Conservation (phyloP, 1,140 invertebrate genomes). For the Drosophila mauritiana region DNA sequence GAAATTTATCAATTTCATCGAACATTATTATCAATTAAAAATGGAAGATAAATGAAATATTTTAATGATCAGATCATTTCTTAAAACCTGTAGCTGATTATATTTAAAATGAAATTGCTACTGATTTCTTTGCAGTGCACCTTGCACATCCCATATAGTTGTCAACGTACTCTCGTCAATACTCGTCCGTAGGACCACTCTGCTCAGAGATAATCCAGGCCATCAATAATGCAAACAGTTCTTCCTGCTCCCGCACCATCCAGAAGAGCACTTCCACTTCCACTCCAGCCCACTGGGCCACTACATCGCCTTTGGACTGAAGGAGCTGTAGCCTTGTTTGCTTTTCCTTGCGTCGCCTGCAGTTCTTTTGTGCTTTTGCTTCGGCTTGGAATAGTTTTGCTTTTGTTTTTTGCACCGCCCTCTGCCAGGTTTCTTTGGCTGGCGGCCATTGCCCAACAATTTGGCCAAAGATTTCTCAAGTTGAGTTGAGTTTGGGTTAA, state of each 20-base stretch:
- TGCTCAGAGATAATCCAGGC: slow-evolving; percentile 76
- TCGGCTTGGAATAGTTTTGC: slow-evolving; percentile 50
- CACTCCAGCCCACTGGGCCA: background rate
- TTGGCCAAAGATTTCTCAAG: slow-evolving; percentile 71
- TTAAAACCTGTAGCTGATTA: background rate
- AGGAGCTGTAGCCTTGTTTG: slow-evolving; percentile 52
- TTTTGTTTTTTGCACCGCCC: slow-evolving; percentile 50
- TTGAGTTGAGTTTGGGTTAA: slow-evolving; percentile 68
- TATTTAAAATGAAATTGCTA: background rate
- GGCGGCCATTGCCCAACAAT: slow-evolving; percentile 60
- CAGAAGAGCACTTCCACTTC: background rate
- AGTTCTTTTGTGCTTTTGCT: slow-evolving; percentile 49
- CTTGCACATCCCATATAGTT: slow-evolving; percentile 52
- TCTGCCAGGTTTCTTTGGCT: slow-evolving; percentile 8
- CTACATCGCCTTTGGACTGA: slow-evolving; percentile 11
- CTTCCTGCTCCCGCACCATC: slow-evolving; percentile 21
- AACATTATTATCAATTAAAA: too few species aligned
- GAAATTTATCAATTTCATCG: too few species aligned
- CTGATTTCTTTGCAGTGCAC: slow-evolving; percentile 2
- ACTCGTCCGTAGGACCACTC: slow-evolving; percentile 39
- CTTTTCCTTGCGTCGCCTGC: slow-evolving; percentile 42
- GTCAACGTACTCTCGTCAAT: slow-evolving; percentile 66
- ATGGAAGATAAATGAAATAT: too few species aligned
- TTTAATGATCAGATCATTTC: too few species aligned
- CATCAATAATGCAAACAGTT: slow-evolving; percentile 82